A percentile compares a stretch with the other conserved stretches of the same genome.
Conservation (phyloP, 2,797 vertebrate genomes). For the Anableps anableps region DNA sequence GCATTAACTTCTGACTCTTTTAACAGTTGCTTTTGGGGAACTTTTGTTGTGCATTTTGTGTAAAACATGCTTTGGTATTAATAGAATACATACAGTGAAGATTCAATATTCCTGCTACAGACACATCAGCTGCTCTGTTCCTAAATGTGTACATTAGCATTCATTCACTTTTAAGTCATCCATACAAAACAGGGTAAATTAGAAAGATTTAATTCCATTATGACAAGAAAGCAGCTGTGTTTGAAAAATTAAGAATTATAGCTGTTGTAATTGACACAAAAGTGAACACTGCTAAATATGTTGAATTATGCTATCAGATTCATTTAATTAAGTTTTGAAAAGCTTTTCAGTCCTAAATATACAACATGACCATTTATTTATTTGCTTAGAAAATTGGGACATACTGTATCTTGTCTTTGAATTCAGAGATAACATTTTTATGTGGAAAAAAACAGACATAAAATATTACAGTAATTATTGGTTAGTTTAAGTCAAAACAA, state of each 20-base stretch:
- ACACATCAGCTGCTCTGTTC: constrained; percentile 5
- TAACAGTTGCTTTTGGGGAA: constrained; percentile 17
- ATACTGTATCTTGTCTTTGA: not conserved
- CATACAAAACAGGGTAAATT: constrained; percentile 42
- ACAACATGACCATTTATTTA: not conserved
- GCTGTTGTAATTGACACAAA: not conserved
- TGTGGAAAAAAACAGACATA: not conserved
- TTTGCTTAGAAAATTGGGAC: not conserved
- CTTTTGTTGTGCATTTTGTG: constrained; percentile 15
- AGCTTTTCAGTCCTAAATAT: not conserved
- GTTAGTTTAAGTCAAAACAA: not conserved
- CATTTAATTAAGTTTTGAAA: not conserved
- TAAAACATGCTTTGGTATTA: not conserved
- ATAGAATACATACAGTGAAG: not conserved
- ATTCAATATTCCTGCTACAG: not conserved
- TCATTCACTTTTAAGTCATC: constrained; percentile 18
- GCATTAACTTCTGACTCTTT: constrained; percentile 42
- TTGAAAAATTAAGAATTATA: not conserved
- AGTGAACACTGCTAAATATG: not conserved
- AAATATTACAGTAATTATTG: not conserved
- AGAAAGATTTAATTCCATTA: constrained; percentile 39
- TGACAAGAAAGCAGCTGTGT: constrained; percentile 35
- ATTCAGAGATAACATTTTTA: not conserved
- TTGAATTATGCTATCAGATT: not conserved
- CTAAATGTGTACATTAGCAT: constrained; percentile 31